Percentiles rank a stretch among this genome's conserved stretches.
Conservation (phyloP, 2,888 invertebrate genomes). For the Thecocarcelia acutangulata region DNA sequence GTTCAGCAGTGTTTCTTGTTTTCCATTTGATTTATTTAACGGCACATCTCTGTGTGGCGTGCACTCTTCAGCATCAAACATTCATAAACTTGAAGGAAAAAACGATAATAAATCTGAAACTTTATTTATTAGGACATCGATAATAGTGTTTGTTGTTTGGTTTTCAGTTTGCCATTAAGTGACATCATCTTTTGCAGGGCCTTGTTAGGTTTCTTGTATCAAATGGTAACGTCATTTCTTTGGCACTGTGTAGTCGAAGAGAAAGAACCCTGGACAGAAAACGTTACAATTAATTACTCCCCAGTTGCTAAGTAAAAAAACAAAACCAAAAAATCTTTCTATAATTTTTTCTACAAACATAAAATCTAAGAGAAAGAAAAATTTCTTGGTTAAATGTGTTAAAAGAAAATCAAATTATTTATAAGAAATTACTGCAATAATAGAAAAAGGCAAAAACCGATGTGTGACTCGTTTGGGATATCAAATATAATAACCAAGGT, state of each 20-base stretch:
- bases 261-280: constrained; percentile 15
- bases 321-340: constrained; percentile 15
- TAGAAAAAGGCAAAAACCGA: constrained; percentile 6
- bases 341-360: constrained; percentile 60
- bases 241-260: background rate
- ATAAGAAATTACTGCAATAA: background rate
- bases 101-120: constrained; percentile 27
- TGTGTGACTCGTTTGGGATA: background rate
- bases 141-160: constrained; percentile 16
- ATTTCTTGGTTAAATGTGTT: background rate
- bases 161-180: constrained; percentile 38
- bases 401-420: constrained; percentile 4
- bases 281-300: constrained; percentile 63
- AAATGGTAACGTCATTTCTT: background rate
- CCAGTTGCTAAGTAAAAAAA: constrained; percentile 62
- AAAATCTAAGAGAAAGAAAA: constrained; percentile 54
- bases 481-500: constrained; percentile 26
- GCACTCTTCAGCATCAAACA: background rate
- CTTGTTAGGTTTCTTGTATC: background rate
- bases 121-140: constrained; percentile 41
- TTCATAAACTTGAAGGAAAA: background rate
- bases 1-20: too few species aligned
- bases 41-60: background rate
- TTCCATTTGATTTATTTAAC: too few species aligned
- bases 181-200: constrained; percentile 51